Conservation (phyloP, 2,888 invertebrate species). For the Oxystoma pomonae region DNA sequence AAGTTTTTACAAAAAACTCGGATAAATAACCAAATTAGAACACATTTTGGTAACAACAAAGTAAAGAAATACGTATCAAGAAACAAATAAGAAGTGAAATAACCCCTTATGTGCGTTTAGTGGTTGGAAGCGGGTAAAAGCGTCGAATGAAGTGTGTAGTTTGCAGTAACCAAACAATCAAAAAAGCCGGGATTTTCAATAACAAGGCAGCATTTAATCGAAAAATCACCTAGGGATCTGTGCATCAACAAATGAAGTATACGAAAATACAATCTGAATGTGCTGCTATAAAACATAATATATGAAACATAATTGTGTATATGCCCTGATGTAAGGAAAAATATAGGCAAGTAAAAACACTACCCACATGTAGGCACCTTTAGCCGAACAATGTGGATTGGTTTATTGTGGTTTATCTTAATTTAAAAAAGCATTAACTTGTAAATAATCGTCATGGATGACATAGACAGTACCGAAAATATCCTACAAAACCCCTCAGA, state of each 20-base stretch:
- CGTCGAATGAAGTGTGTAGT: slow-evolving; percentile 15
- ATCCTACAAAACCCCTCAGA: not conserved
- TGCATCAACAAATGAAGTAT: no score
- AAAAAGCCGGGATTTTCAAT: slow-evolving; percentile 33
- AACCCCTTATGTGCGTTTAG: not conserved
- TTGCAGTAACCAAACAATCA: slow-evolving; percentile 30
- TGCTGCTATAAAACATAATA: no score
- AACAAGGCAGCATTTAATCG: slow-evolving; percentile 19
- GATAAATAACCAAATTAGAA: not conserved
- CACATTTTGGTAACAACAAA: not conserved
- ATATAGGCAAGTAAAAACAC: no score
- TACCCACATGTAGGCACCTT: not conserved
- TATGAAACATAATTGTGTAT: no score
- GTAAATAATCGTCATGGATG: not conserved
- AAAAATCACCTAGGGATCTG: no score
- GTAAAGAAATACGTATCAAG: not conserved
- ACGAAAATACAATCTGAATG: no score
- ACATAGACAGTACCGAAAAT: not conserved
- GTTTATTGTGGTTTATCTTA: not conserved
- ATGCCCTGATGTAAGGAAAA: no score
- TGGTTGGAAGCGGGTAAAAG: not conserved
- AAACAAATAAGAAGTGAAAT: not conserved
- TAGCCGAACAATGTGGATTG: not conserved
- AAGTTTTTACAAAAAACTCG: slow-evolving; percentile 24
- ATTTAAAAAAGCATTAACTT: slow-evolving; percentile 12